Percentiles rank a stretch among this genome's conserved stretches.
Evolutionary conservation across 2,113 vertebrate genomes (phyloP).

Genomic region (Oreochromis tanganicae): DNA sequence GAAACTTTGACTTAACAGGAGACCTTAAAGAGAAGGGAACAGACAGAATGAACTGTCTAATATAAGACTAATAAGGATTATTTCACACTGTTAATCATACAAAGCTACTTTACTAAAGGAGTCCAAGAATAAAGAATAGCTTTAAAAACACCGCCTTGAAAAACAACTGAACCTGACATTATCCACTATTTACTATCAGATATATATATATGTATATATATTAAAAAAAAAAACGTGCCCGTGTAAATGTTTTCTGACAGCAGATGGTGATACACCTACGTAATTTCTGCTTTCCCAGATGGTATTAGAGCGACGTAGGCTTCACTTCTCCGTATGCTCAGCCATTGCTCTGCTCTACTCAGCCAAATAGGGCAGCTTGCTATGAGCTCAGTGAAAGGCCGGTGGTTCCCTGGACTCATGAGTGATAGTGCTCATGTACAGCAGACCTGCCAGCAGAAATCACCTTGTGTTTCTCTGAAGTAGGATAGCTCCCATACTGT

Average conservation of each 20-base stretch:
- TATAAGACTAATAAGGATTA: neutral
- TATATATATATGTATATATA: neutral
- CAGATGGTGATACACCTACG: conserved; percentile 65
- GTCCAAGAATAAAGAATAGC: neutral
- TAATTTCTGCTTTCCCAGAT: conserved; percentile 46
- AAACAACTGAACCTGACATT: neutral
- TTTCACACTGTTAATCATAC: neutral
- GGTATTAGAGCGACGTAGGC: conserved; percentile 29
- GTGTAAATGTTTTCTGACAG: conserved; percentile 51
- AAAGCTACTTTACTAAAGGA: neutral
- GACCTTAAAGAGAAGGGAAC: neutral
- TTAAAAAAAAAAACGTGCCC: neutral
- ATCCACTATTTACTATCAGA: neutral
- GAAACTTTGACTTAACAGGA: neutral
- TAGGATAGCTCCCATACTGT: neutral
- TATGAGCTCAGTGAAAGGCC: conserved; percentile 3
- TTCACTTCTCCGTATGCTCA: conserved; percentile 41
- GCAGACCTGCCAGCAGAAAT: neutral
- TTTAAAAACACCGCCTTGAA: neutral
- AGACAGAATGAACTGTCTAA: neutral
- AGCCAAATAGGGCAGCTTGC: conserved; percentile 43
- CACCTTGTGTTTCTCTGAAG: neutral
- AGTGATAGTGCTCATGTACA: neutral
- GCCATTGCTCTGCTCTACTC: neutral
- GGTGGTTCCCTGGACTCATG: neutral